Evolutionary conservation across 2,113 vertebrate species (phyloP).

Genomic region (Dasyurus viverrinus): DNA sequence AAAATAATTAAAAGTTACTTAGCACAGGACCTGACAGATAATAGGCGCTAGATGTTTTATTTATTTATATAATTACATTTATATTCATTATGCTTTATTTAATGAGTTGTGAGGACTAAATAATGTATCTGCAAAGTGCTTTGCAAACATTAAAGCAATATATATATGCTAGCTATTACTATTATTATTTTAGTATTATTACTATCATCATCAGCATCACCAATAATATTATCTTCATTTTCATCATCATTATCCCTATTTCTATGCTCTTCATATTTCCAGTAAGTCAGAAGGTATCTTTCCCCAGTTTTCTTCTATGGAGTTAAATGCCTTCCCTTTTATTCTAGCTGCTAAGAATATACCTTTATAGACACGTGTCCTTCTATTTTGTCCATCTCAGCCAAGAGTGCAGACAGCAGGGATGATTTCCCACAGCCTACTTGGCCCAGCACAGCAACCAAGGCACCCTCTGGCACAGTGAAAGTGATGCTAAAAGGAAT

Average conservation of each 20-base stretch:
- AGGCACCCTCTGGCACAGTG: constrained; percentile 89
- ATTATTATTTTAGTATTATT: not conserved
- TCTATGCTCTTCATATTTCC: not conserved
- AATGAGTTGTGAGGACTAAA: not conserved
- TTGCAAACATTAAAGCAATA: not conserved
- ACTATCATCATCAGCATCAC: not conserved
- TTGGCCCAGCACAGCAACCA: constrained; percentile 95
- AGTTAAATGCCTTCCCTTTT: rapidly evolving
- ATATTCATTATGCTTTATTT: not conserved
- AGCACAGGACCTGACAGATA: not conserved
- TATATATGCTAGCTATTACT: not conserved
- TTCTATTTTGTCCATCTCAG: constrained; percentile 95
- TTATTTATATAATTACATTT: not conserved
- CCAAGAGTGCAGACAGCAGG: constrained; percentile 93
- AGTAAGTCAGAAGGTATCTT: not conserved
- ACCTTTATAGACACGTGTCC: constrained; percentile 92
- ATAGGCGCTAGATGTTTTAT: not conserved
- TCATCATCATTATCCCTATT: not conserved
- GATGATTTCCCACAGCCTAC: constrained; percentile 97
- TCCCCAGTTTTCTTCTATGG: not conserved
- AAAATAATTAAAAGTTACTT: not conserved
- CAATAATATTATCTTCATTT: not conserved
- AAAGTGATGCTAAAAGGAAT: constrained; percentile 89
- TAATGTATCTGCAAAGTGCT: not conserved
- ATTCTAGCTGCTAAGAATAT: not conserved